Base-by-base conservation (phyloP, 2,113 vertebrate genomes). In the Entelurus aequoreus region DNA sequence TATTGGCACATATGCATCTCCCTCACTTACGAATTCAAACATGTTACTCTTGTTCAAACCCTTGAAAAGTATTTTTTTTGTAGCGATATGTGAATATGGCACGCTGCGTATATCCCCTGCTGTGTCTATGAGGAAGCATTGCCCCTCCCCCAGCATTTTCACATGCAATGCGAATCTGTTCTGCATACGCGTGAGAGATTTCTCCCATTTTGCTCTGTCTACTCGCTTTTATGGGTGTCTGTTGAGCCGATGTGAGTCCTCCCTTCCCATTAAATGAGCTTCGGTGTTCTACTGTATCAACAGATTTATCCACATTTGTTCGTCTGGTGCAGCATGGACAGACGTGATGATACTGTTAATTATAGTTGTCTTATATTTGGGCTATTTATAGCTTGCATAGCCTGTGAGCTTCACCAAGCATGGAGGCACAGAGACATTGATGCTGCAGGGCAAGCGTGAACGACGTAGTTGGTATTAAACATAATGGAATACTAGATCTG, bases 111-210 rank as follows among this genome's bases (percentile, higher is more conserved):
- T 38, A 62, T 68, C 71, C 60, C 76, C 77, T 38, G 54, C 83
- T 76, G 79, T 56, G 76, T 59, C 38, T n/a, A 57, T 48, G 69
- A 80, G 60, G 49, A 71, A 54, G 60, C 71, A 40, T 44, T 42
- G 65, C 76, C 82, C 86, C 63, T 80, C 79, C 81, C 85, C 86
- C 77, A 62, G 68, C 62, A 38, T 77, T 80, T 82, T 69, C 46
- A 68, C 64, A 58, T 62, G 69, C 70, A 75, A 77, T 57, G 37
- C 54, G 62, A 81, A 71, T 75, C 65, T 52, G 38, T 65, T 74
- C 72, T 65, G 68, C 69, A 74, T 66, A 64, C 50, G 62, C 48
- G 36, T 66, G 62, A 79, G 80, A 75, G 42, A 78, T 66, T 71
- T 71, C 69, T 40, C 72, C 62, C 59, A 65, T 63, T 49, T 58